Conservation (phyloP, 2,113 vertebrate species). For the Urocynchramus pylzowi region DNA sequence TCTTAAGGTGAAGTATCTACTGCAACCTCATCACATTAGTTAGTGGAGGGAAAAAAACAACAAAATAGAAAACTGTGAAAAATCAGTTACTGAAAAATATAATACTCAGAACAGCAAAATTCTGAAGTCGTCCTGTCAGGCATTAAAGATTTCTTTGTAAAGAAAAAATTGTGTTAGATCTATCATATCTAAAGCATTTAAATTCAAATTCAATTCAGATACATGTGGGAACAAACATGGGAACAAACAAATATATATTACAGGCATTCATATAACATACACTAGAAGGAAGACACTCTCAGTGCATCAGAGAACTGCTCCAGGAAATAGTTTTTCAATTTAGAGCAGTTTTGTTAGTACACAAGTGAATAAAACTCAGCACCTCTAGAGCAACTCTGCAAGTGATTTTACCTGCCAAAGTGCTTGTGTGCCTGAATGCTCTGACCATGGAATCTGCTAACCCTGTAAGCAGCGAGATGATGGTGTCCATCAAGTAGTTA, state of each 20-base stretch:
- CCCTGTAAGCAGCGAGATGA: slow-evolving; percentile 85
- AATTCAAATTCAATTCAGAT: background rate
- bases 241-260: background rate
- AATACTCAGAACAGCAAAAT: background rate
- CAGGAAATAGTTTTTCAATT: background rate
- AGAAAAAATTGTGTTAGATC: background rate
- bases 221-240: background rate
- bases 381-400: background rate
- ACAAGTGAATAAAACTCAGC: background rate
- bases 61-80: background rate
- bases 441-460: slow-evolving; percentile 83
- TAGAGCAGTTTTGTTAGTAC: background rate
- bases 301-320: background rate
- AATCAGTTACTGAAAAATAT: background rate
- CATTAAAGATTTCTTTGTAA: background rate
- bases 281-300: background rate
- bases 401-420: slow-evolving; percentile 81
- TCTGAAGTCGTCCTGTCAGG: background rate
- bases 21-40: background rate
- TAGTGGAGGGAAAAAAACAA: background rate
- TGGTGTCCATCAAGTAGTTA: slow-evolving; percentile 81
- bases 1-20: background rate
- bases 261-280: background rate
- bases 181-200: background rate
- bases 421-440: slow-evolving; percentile 91